Percentiles rank a stretch among this genome's conserved stretches.
Evolutionary conservation across 2,113 vertebrate genomes (phyloP).

Genomic region (Scolopax mira): DNA sequence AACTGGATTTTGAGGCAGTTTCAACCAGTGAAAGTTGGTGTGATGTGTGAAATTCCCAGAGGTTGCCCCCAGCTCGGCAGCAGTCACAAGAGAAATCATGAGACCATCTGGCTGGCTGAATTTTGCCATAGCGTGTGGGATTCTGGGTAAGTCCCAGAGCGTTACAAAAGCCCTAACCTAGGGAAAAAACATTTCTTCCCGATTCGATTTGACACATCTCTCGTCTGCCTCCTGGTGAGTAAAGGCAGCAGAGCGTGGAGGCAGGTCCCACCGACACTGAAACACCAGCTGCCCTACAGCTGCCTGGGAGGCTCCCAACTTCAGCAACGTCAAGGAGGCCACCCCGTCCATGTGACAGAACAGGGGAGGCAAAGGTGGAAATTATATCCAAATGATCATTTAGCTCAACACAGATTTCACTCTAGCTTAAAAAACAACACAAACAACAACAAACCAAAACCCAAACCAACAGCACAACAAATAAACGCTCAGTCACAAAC

Average conservation of each 20-base stretch:
- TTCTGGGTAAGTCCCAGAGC: not conserved
- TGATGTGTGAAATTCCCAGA: not conserved
- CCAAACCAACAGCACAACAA: not conserved
- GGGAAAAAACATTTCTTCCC: not conserved
- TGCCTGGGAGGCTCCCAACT: not conserved
- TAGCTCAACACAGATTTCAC: not conserved
- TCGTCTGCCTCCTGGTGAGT: not conserved
- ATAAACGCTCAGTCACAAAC: not conserved
- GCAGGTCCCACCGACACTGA: not conserved
- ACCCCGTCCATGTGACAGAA: not conserved
- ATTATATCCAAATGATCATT: not conserved
- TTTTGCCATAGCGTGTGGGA: not conserved
- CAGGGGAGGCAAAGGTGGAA: not conserved
- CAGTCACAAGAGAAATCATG: not conserved
- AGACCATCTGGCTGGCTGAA: not conserved
- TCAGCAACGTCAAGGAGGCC: not conserved
- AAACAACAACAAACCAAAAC: not conserved
- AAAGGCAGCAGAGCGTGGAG: not conserved
- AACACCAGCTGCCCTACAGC: not conserved
- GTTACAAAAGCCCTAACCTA: not conserved
- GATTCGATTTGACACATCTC: not conserved
- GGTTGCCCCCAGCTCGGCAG: not conserved
- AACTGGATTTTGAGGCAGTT: not conserved
- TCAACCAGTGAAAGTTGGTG: not conserved
- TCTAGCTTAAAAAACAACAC: not conserved